phyloP scores from a whole-genome alignment of 2,888 invertebrate genomes.

The Platynereis dumerilii region DNA sequence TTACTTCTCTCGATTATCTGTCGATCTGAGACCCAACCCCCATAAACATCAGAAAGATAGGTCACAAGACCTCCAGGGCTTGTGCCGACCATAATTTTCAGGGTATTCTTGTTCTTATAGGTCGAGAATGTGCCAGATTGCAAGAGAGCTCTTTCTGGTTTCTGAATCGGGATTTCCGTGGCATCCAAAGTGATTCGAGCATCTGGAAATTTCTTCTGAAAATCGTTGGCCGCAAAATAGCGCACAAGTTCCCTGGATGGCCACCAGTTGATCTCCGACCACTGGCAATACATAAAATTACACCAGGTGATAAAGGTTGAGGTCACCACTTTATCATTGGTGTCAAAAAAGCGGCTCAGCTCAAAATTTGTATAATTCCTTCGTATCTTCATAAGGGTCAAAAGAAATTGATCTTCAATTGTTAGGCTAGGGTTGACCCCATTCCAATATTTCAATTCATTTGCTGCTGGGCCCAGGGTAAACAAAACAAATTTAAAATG shows the following conservation, averaged over 20 bases:
- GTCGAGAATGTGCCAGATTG: background rate
- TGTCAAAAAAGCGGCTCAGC: background rate
- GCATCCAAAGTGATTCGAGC: background rate
- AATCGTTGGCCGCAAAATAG: background rate
- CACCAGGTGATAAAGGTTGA: background rate
- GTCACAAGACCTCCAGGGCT: slow-evolving; percentile 9
- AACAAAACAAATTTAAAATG: too few species aligned
- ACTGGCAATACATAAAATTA: slow-evolving; percentile 4
- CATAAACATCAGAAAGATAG: slow-evolving; percentile 11
- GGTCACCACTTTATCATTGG: background rate
- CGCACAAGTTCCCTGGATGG: background rate
- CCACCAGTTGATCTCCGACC: background rate
- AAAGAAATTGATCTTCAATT: background rate
- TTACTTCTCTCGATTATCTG: slow-evolving; percentile 13
- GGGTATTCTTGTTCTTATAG: slow-evolving; percentile 18
- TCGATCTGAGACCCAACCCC: background rate
- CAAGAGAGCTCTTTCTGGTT: background rate
- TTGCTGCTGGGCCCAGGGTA: too few species aligned
- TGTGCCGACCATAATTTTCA: slow-evolving; percentile 14
- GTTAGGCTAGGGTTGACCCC: background rate
- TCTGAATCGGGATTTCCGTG: slow-evolving; percentile 16
- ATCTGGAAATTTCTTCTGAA: background rate
- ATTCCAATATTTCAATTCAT: too few species aligned
- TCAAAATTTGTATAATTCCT: background rate
- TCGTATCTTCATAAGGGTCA: background rate